These are phyloP conservation scores for Macrosiphum euphorbiae DNA, from an alignment of 2,888 invertebrate genomes.

Conservation along the genomic window DNA sequence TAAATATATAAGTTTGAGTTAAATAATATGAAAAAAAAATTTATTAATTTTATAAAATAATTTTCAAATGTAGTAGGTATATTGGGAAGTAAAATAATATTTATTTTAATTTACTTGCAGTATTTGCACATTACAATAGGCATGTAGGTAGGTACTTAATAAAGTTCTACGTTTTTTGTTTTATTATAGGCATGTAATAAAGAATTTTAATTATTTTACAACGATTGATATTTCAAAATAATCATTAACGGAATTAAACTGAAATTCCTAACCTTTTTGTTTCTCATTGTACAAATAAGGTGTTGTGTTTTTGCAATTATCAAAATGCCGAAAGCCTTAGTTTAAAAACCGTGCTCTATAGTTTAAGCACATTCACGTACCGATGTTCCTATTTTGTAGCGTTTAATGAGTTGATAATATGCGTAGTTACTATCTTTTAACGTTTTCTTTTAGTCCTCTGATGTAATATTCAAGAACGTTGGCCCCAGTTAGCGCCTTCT, in stretches of 20 bases:
- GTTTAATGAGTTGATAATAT: conserved; percentile 45
- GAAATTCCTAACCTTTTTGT: neutral
- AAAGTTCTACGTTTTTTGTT: neutral
- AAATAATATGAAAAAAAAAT: neutral
- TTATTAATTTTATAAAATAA: neutral
- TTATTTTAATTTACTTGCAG: neutral
- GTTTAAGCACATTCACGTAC: neutral
- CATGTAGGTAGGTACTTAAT: neutral
- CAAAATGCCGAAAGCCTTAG: neutral
- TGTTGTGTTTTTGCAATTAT: neutral
- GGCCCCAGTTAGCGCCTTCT: conserved; percentile 36
- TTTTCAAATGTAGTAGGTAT: neutral
- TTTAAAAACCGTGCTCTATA: conserved; percentile 1
- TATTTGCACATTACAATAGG: neutral
- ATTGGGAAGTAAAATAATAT: neutral
- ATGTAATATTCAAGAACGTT: conserved; percentile 38
- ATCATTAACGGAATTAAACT: neutral
- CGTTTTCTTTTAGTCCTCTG: conserved; percentile 37
- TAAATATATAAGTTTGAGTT: neutral
- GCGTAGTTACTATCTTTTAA: conserved; percentile 32
- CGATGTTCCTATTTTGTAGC: neutral
- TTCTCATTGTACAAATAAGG: neutral
- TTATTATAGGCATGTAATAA: neutral
- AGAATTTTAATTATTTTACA: neutral
- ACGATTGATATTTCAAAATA: neutral